These are phyloP conservation scores for Candoia aspera DNA, from an alignment of 2,113 vertebrate species.

Conservation along the genomic window DNA sequence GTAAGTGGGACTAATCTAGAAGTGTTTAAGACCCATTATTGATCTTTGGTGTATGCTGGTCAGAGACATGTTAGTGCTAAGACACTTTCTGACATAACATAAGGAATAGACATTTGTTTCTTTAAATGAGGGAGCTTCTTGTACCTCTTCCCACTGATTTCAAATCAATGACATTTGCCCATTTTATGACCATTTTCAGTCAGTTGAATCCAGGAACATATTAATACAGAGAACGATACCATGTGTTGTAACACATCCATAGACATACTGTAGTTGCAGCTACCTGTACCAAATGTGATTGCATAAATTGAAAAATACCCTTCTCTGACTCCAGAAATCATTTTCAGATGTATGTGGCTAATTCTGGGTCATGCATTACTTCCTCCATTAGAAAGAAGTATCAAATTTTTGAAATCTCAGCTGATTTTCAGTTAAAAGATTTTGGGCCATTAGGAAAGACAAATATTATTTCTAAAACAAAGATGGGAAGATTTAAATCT, in stretches of 20 bases:
- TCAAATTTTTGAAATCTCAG: background rate
- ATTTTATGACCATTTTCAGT: background rate
- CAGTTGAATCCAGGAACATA: background rate
- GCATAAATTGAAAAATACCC: background rate
- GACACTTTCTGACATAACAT: background rate
- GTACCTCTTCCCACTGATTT: background rate
- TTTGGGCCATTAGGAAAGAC: background rate
- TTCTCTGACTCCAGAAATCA: background rate
- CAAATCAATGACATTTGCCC: background rate
- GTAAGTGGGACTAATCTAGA: background rate
- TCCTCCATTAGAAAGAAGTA: background rate
- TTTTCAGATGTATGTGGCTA: background rate
- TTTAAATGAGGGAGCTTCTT: background rate
- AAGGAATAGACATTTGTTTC: background rate
- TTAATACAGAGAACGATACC: background rate
- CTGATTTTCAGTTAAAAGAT: background rate
- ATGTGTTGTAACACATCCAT: background rate
- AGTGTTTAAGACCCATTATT: background rate
- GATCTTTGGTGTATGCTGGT: background rate
- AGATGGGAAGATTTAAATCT: background rate
- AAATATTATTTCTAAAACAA: background rate
- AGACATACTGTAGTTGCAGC: background rate
- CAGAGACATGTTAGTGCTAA: background rate
- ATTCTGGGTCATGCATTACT: background rate
- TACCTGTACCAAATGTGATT: background rate